Evolutionary conservation across 2,888 invertebrate genomes (phyloP).

Genomic region (Netelia fuscicornis): DNA sequence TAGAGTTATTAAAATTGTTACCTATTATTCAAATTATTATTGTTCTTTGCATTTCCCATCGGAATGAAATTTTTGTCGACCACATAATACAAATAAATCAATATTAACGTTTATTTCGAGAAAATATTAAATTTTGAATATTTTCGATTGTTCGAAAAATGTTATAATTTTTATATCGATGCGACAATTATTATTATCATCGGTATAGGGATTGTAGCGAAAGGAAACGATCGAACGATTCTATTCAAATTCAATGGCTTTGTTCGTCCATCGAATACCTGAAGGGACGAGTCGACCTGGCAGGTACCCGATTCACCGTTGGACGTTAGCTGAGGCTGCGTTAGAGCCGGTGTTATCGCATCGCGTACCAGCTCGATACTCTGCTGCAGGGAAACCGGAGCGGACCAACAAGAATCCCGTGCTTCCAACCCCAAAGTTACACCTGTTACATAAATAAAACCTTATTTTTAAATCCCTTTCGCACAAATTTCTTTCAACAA

Average conservation of each 20-base stretch:
- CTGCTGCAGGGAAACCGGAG: constrained; percentile 92
- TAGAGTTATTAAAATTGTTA: background rate
- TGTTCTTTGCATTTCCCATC: no score
- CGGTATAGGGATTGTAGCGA: no score
- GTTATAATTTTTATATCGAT: no score
- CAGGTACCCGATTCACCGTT: constrained; percentile 71
- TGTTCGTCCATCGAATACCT: constrained; percentile 58
- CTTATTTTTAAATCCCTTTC: no score
- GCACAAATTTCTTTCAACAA: no score
- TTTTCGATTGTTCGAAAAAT: no score
- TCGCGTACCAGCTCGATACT: constrained; percentile 91
- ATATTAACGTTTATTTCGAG: no score
- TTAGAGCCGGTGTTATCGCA: constrained; percentile 86
- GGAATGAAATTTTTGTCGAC: no score
- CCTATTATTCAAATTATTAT: no score
- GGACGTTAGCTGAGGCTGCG: constrained; percentile 71
- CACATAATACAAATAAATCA: no score
- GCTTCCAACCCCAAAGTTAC: constrained; percentile 89
- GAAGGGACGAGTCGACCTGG: constrained; percentile 62
- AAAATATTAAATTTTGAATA: no score
- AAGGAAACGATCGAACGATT: background rate
- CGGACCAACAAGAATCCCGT: constrained; percentile 93
- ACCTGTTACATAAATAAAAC: constrained; percentile 67
- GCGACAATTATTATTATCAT: no score
- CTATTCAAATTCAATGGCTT: background rate